Evolutionary conservation across 2,797 vertebrate species (phyloP), one percentile per base, ranked within the genome.

Genomic region (Gallinago solitaria): DNA sequence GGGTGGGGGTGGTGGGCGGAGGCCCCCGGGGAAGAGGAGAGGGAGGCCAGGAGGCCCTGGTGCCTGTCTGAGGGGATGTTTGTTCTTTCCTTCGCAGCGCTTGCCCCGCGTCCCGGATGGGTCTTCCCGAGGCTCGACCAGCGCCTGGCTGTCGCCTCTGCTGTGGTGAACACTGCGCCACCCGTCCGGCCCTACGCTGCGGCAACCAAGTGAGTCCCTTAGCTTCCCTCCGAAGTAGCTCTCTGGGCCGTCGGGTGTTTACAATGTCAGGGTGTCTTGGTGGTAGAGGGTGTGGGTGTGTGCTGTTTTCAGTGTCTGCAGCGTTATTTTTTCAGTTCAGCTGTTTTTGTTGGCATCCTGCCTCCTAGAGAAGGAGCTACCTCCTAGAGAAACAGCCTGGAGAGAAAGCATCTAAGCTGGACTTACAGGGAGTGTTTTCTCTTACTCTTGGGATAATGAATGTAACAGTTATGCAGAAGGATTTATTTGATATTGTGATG

Each of bases 121-220:
- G 8, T 83, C 32, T 37, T 89, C 25, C 81, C 79, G 30, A 89
- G 71, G 59, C 73, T 92, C 57, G 27, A 51, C 81, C 94, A n/a
- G 78, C 91, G 87, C 50, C 54, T 45, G 16, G 54, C 73, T 51
- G 65, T 91, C 54, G 81, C 43, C 85, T 65, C 86, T n/a, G 81
- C 83, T 32, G 28, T 48, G 75, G 7, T 67, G 57, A 91, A 45
- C 43, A 10, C 92, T 59, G 73, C 47, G 4, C 76, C 73, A 50
- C 33, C 73, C 19, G 53, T 2, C 23, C 97, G 98, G 95, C 14
- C 69, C 61, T 98, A 96, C 63, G 97, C 97, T 37, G 93, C 96
- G 27, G 57, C 65, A 37, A 43, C 74, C 20, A 98, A 90, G 98
- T 98, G 97, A 97, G 98, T 6, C 19, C 10, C 8, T 24, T 48